Evolutionary conservation across 2,113 vertebrate species (phyloP).

Genomic region (Bucco capensis): DNA sequence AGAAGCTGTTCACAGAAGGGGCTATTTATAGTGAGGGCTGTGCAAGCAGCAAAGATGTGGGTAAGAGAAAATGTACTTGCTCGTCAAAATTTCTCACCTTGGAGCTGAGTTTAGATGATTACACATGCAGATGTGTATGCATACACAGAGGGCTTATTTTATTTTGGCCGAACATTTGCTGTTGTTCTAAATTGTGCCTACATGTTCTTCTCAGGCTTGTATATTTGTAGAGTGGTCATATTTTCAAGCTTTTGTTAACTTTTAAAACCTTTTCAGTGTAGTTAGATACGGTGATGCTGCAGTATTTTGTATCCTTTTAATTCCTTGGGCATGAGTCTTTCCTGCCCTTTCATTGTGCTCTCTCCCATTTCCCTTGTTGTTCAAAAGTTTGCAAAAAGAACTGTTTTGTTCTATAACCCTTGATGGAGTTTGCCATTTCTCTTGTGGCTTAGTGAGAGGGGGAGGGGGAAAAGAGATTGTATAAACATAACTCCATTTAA

Average conservation of each 20-base stretch:
- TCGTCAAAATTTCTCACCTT: neutral
- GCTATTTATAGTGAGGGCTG: neutral
- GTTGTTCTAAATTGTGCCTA: neutral
- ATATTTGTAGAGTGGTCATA: neutral
- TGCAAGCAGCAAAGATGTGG: neutral
- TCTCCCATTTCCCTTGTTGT: neutral
- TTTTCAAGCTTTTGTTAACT: neutral
- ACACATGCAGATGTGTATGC: neutral
- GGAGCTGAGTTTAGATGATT: neutral
- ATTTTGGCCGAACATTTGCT: neutral
- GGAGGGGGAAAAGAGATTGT: neutral
- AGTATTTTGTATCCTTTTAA: neutral
- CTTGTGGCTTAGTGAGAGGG: neutral
- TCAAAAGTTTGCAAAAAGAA: neutral
- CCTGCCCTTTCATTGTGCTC: neutral
- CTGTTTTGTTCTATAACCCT: neutral
- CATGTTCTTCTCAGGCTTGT: neutral
- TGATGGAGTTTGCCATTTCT: neutral
- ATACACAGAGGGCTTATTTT: neutral
- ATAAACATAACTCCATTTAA: conserved; percentile 19
- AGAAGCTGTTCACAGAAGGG: neutral
- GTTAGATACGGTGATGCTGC: neutral
- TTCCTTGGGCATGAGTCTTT: neutral
- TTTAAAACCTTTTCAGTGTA: neutral
- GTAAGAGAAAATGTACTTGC: neutral